Base-by-base conservation (phyloP, 2,888 invertebrate genomes). In the Drosophila lacicola region DNA sequence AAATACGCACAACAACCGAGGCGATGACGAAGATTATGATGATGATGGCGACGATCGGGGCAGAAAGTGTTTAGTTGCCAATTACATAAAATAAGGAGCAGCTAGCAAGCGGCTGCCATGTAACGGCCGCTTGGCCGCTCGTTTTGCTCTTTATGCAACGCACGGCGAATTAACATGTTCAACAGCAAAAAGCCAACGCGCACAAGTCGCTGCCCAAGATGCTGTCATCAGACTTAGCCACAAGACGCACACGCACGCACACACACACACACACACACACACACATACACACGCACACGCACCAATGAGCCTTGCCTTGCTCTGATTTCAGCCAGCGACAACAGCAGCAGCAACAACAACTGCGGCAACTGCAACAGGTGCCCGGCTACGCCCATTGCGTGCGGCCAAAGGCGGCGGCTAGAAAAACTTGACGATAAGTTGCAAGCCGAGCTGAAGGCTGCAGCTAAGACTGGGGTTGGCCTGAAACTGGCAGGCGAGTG, bases 71-170 rank as follows among this genome's bases (percentile, higher is more conserved):
- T 86, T 89, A 84, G 89, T 69, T 84, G 70, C 68, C 89, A 86
- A 86, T 86, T 86, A 86, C 85, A 86, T 89, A 86, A 86, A 86
- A 89, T 89, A 90, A 89, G 90, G 89, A 90, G 90, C 87, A 88
- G 69, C 77, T 62, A 60, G 74, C 71, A 72, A 88, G 70, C 73
- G 71, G 46, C 61, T 78, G 88, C 64, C 86, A 73, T 79, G 88
- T 85, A 89, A 82, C 86, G 88, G 82, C 39, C 39, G 56, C 33
- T 51, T 55, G 42, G 46, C 53, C 45, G 58, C 49, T 58, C 62
- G 74, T 69, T 83, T 74, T 74, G 72, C 82, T 79, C 66, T 87
- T 89, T 81, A 89, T 90, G 90, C 90, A 85, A 85, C 73, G 75
- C 81, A 78, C 62, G 14, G 51, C 63, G 81, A 86, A 86, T 90